Conservation (phyloP, 2,797 vertebrate species). For the Pseudopleuronectes americanus region DNA sequence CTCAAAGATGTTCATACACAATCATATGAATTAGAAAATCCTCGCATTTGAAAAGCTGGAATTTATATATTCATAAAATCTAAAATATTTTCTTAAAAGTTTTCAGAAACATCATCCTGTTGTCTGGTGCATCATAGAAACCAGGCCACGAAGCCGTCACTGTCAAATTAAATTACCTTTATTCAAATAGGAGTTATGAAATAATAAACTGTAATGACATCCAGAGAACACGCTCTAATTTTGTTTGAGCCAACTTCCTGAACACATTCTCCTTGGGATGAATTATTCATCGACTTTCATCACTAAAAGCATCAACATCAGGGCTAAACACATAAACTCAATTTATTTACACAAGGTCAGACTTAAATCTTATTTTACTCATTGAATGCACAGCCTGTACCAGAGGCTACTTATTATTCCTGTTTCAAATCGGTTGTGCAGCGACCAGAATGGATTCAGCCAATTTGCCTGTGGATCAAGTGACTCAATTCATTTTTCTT, state of each 20-base stretch:
- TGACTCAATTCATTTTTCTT: constrained; percentile 45
- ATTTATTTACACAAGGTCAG: constrained; percentile 49
- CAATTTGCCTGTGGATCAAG: constrained; percentile 34
- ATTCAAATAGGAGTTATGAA: not conserved
- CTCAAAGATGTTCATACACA: too few species aligned
- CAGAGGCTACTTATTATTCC: constrained; percentile 36
- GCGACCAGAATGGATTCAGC: constrained; percentile 41
- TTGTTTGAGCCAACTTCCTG: constrained; percentile 52
- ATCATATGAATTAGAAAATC: too few species aligned
- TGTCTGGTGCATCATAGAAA: constrained; percentile 4
- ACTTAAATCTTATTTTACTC: constrained; percentile 55
- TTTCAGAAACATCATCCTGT: constrained; percentile 2
- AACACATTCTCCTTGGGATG: constrained; percentile 44
- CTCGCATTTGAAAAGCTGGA: too few species aligned
- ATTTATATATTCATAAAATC: not conserved
- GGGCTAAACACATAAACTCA: constrained; percentile 66
- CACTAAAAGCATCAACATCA: constrained; percentile 62
- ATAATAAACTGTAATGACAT: not conserved
- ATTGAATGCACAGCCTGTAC: constrained; percentile 39
- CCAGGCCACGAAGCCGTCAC: not conserved
- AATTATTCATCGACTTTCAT: constrained; percentile 59
- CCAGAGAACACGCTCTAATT: constrained; percentile 20
- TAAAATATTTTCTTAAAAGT: not conserved
- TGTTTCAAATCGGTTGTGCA: constrained; percentile 28
- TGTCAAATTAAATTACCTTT: not conserved